Evolutionary conservation across 2,797 vertebrate genomes (phyloP).

Genomic region (Falco berigora): DNA sequence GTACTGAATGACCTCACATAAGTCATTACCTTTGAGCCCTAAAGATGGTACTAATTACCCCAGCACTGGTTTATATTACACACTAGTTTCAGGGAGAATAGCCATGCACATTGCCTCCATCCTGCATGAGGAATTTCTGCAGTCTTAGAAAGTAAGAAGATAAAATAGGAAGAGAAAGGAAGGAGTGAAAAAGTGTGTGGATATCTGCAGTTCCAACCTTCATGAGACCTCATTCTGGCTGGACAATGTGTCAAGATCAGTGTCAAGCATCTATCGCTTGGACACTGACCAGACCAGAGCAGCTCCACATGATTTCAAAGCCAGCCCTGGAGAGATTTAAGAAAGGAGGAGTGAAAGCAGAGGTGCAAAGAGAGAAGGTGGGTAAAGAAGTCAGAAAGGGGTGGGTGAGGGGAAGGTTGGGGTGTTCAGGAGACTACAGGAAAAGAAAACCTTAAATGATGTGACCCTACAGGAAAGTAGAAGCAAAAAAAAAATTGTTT

Average conservation of each 20-base stretch:
- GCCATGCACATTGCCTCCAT: background rate
- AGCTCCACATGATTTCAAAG: background rate
- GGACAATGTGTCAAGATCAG: background rate
- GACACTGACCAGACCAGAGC: background rate
- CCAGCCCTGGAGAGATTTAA: background rate
- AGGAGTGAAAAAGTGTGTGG: background rate
- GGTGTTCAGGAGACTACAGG: background rate
- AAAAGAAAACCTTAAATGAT: background rate
- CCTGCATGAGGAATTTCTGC: background rate
- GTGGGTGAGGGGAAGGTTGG: background rate
- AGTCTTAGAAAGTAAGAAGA: background rate
- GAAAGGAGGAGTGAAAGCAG: background rate
- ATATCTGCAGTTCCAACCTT: background rate
- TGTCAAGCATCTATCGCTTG: background rate
- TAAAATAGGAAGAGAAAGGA: background rate
- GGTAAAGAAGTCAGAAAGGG: background rate
- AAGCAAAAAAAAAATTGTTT: background rate
- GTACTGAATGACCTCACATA: conserved; percentile 4
- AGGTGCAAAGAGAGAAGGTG: background rate
- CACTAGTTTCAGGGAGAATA: background rate
- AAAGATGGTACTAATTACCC: conserved; percentile 28
- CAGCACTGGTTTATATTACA: background rate
- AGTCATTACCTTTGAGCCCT: conserved; percentile 28
- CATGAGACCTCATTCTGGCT: background rate
- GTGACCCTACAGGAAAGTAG: background rate